Evolutionary conservation across 2,797 vertebrate genomes (phyloP), one percentile per base, ranked within the genome.

Genomic region (Emydoidea blandingii): DNA sequence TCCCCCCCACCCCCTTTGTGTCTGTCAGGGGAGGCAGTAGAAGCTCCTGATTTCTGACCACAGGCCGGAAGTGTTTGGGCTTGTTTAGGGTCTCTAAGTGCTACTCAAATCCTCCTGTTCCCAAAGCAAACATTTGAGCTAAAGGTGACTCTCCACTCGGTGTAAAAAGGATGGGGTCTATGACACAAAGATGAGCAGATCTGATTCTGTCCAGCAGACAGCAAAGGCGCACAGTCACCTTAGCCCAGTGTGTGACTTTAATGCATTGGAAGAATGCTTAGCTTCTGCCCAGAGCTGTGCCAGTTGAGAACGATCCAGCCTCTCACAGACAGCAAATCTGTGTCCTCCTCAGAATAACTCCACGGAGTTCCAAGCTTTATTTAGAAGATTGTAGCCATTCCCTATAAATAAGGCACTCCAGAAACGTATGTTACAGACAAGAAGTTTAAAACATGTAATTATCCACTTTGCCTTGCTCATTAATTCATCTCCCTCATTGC

Each of bases 381-480:
- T 91, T 95, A 88, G 85, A 79, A 57, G 86, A 83, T 93, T 90
- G 85, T 41, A 92, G 91, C 87, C 41, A 1, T 15, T 12, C 37
- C 80, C 96, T 95, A 95, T 91, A 96, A 97, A 96, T 96, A 96
- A 95, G 81, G 86, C 79, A 72, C 88, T 86, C 91, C 37, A 54
- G 80, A 92, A 91, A 92, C 87, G 74, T 83, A 90, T 91, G 88
- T 87, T 79, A 88, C 94, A 74, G 92, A 86, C 89, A 94, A 52
- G 92, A 59, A 0, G 12, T 87, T 88, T 94, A 96, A 97, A 95
- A 79, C 93, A 52, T 91, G 65, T 96, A 88, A 96, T 96, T 97
- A 97, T 95, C 91, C 91, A 92, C 93, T 95, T 96, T 90, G 91
- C 79, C 79, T 95, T 81, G 62, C 93, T 95, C 95, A 94, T 97